phyloP scores from a whole-genome alignment of 2,888 invertebrate species.

The Euphydryas editha region DNA sequence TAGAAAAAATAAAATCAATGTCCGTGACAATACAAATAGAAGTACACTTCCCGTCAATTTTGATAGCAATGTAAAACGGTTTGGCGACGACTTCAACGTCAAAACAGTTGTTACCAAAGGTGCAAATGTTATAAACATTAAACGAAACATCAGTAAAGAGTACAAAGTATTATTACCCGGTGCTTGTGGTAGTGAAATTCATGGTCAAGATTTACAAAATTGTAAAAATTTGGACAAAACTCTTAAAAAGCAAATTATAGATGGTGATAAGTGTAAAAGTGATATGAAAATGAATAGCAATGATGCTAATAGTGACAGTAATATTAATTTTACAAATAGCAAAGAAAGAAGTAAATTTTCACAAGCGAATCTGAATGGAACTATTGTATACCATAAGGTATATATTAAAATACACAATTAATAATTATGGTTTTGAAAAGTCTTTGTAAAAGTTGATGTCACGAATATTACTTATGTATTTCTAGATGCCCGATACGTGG shows the following conservation, averaged over 20 bases:
- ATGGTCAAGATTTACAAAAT: constrained; percentile 31
- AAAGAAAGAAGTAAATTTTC: constrained; percentile 6
- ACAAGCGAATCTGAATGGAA: not conserved
- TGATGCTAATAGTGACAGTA: constrained; percentile 13
- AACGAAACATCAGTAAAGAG: constrained; percentile 46
- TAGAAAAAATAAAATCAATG: constrained; percentile 53
- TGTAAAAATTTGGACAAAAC: constrained; percentile 27
- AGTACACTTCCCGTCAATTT: constrained; percentile 50
- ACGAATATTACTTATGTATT: not conserved
- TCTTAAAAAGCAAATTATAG: not conserved
- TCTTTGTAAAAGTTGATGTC: no score
- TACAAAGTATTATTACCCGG: constrained; percentile 51
- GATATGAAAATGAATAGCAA: constrained; percentile 40
- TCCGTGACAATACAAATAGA: constrained; percentile 49
- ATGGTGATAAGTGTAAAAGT: constrained; percentile 19
- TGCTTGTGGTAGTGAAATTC: constrained; percentile 48
- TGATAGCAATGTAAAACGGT: constrained; percentile 61
- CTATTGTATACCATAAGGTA: constrained; percentile 20
- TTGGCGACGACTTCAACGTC: constrained; percentile 60
- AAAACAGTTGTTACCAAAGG: constrained; percentile 50
- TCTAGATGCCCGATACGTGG: constrained; percentile 61
- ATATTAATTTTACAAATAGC: constrained; percentile 7
- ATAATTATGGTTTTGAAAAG: no score
- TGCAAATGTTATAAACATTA: constrained; percentile 46
- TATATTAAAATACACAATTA: not conserved